Evolutionary conservation across 2,113 vertebrate species (phyloP).

Genomic region (Genyomyrus donnyi): DNA sequence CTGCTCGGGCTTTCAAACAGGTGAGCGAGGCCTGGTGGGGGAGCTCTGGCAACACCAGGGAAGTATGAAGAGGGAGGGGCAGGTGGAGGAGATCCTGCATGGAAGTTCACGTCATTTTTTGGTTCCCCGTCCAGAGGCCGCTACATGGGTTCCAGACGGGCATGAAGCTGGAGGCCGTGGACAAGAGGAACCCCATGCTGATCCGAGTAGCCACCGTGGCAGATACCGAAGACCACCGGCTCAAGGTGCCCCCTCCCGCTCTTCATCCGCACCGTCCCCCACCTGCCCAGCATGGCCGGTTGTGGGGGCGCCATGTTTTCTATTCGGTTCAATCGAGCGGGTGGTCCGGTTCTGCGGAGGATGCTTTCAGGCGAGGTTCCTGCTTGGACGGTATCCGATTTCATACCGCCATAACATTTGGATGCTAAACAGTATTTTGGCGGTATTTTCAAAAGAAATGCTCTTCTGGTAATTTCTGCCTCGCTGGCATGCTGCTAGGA

Average conservation of each 20-base stretch:
- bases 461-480: not conserved
- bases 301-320: not conserved
- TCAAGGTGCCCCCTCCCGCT: conserved; percentile 47
- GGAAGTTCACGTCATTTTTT: not conserved
- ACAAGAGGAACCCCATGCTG: conserved; percentile 67
- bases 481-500: not conserved
- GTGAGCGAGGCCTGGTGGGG: conserved; percentile 41
- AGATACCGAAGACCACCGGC: conserved; percentile 59
- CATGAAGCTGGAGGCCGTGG: conserved; percentile 69
- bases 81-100: not conserved
- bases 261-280: not conserved
- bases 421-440: not conserved
- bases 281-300: not conserved
- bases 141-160: conserved; percentile 64
- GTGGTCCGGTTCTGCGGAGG: not conserved
- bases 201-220: conserved; percentile 59
- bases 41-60: not conserved
- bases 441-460: not conserved
- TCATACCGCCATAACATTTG: not conserved
- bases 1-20: conserved; percentile 80
- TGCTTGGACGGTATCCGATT: not conserved
- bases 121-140: conserved; percentile 50
- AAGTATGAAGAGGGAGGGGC: not conserved
- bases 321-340: not conserved
- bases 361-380: not conserved